Conservation (phyloP, 2,888 invertebrate genomes). For the Anaspis maculata region DNA sequence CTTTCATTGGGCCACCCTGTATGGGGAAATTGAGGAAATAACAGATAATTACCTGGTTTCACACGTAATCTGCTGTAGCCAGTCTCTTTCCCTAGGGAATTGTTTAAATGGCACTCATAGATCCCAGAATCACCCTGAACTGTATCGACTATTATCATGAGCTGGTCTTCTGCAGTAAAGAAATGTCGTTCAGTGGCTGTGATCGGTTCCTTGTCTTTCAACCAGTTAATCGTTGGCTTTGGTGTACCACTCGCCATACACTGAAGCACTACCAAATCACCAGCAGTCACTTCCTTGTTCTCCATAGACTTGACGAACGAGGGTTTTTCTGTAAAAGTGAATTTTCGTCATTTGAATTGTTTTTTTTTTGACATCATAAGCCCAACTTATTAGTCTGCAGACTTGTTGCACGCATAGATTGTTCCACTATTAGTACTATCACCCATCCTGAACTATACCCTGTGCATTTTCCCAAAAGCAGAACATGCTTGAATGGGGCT, state of each 20-base stretch:
- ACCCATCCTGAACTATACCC: no score
- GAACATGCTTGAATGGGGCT: no score
- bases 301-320: constrained; percentile 80
- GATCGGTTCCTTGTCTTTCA: constrained; percentile 71
- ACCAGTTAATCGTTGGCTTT: constrained; percentile 74
- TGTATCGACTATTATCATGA: constrained; percentile 79
- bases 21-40: no score
- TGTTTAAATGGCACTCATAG: constrained; percentile 86
- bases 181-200: constrained; percentile 72
- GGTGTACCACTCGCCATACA: constrained; percentile 83
- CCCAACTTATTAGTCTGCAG: no score
- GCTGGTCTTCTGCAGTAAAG: constrained; percentile 78
- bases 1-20: no score
- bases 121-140: constrained; percentile 70
- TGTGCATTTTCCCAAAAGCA: no score
- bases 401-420: no score
- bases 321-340: constrained; percentile 73
- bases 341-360: no score
- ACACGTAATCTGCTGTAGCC: constrained; percentile 66
- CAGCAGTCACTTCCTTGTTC: constrained; percentile 72
- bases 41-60: constrained; percentile 54
- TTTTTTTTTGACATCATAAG: no score
- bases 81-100: constrained; percentile 69
- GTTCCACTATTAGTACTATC: no score
- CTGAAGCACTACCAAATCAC: constrained; percentile 78